These are phyloP conservation scores for Coracias cyanogaster DNA, from an alignment of 2,797 vertebrate species.

Conservation along the genomic window DNA sequence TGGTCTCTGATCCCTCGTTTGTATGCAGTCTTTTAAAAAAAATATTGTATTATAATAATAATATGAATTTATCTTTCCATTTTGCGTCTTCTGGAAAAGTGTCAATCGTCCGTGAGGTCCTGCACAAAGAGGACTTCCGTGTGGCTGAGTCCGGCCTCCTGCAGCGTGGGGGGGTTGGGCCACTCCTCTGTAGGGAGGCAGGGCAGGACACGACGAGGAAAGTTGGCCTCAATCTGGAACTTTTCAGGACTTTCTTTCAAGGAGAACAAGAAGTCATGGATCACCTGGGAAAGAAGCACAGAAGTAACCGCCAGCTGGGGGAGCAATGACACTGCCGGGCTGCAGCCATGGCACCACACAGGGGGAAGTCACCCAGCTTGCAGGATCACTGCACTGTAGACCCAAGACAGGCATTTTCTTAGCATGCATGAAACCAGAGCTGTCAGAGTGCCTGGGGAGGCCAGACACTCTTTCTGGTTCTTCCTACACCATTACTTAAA, in stretches of 20 bases:
- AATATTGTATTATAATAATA: conserved; percentile 85
- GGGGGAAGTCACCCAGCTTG: neutral
- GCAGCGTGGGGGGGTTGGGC: conserved; percentile 94
- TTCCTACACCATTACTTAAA: neutral
- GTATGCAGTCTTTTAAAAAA: conserved; percentile 90
- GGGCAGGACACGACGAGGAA: conserved; percentile 95
- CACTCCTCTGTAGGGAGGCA: conserved; percentile 94
- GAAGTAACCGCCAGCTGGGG: conserved; percentile 28
- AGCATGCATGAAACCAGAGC: neutral
- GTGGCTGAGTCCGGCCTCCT: conserved; percentile 97
- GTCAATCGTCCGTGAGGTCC: conserved; percentile 99
- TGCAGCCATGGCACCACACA: accelerated
- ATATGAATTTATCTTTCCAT: conserved; percentile 80
- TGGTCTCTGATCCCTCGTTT: conserved; percentile 90
- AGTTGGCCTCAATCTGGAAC: conserved; percentile 98
- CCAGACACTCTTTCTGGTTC: neutral
- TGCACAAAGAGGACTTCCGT: conserved; percentile 99
- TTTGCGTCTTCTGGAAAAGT: conserved; percentile 70
- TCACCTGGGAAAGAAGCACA: conserved; percentile 84
- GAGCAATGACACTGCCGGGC: neutral
- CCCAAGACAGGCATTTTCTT: neutral
- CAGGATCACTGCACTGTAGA: neutral
- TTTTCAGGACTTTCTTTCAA: conserved; percentile 99
- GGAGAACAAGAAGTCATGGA: conserved; percentile 98
- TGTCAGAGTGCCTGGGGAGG: neutral